Evolutionary conservation across 2,888 invertebrate genomes (phyloP), one percentile per base, ranked within the genome.

Genomic region (Fragum whitleyi): DNA sequence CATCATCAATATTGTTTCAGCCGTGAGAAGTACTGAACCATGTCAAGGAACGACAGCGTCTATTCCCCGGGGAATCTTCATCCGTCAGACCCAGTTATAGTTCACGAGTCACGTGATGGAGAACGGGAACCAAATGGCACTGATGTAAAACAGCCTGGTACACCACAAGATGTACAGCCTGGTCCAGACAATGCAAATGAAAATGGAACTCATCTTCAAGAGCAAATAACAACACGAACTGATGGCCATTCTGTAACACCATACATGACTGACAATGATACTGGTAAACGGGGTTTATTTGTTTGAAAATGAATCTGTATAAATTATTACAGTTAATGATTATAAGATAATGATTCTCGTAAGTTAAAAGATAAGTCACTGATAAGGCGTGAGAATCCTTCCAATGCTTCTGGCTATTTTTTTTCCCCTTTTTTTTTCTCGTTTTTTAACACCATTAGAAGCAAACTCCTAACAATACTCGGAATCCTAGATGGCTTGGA

Each of bases 51-150:
- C n/a, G 47, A 47, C 16, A 16, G 7, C 14, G 14, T 47, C n/a
- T 47, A 47, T 47, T 47, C 47, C 3, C 47, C 47, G 2, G 47
- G 47, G 3, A 47, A 47, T n/a, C 14, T 19, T n/a, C 14, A 47
- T 16, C 47, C 47, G n/a, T 5, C 19, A 2, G n/a, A 47, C 47
- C 19, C 14, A 47, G 7, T 19, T n/a, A 19, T 9, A n/a, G 7
- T 5, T 3, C 5, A 47, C 16, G 47, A 14, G 47, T 47, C 47
- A n/a, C 7, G 47, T 16, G n/a, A 28, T 1, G 29, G 28, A 7
- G 61, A 61, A 6, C 61, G 61, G 32, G 61, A 61, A 61, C 61
- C 61, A 61, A 32, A 61, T 32, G 61, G 26, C 5, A 29, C 29
- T n/a, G 29, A 29, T 2, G 11, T 61, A 28, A 19, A 61, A 11